Evolutionary conservation across 2,113 vertebrate species (phyloP).

Genomic region (Catagonus wagneri): DNA sequence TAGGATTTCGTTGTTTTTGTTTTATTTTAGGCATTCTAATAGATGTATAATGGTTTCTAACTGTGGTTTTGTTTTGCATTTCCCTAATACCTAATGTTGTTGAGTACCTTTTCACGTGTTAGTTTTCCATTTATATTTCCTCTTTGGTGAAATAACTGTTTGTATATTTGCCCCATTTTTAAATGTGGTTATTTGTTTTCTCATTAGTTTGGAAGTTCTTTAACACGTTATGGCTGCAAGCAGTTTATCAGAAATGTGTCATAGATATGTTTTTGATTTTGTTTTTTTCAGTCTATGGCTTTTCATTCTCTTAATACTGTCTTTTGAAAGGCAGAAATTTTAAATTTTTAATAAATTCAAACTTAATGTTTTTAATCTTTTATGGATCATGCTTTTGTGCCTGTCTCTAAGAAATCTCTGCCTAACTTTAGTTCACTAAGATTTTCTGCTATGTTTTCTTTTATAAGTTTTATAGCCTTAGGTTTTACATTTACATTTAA

Average conservation of each 20-base stretch:
- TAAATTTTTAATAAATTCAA: not conserved
- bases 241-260: not conserved
- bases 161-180: not conserved
- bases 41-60: not conserved
- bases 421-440: not conserved
- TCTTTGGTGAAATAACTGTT: not conserved
- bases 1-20: not conserved
- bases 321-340: not conserved
- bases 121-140: not conserved
- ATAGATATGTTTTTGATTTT: not conserved
- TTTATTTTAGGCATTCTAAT: not conserved
- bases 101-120: not conserved
- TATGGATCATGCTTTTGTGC: not conserved
- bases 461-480: not conserved
- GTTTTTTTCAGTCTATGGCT: not conserved
- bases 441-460: not conserved
- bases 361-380: not conserved
- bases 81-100: not conserved
- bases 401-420: conserved; percentile 3
- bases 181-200: not conserved
- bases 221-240: not conserved
- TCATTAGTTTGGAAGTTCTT: not conserved
- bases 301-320: not conserved
- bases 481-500: conserved; percentile 20
- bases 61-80: not conserved